A percentile compares a stretch with the other conserved stretches of the same genome.
Conservation (phyloP, 2,797 vertebrate species). For the Sebastes itinus region DNA sequence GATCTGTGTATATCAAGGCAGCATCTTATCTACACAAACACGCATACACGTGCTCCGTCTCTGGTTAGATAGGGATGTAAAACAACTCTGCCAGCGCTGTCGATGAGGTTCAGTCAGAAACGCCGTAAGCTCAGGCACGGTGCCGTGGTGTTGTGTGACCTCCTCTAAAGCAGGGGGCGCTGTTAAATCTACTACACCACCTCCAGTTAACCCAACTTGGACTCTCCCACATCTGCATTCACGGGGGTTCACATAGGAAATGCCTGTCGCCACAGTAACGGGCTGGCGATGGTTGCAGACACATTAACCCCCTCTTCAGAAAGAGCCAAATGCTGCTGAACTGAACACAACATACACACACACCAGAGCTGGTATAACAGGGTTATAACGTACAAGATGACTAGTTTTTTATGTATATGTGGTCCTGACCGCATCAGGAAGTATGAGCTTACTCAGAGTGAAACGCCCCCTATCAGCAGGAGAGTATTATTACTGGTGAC, state of each 20-base stretch:
- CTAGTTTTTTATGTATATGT: slow-evolving; percentile 63
- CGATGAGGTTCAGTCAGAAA: too few species aligned
- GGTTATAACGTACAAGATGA: slow-evolving; percentile 73
- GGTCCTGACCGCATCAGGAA: slow-evolving; percentile 64
- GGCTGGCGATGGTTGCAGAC: slow-evolving; percentile 22
- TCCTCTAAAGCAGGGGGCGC: not conserved
- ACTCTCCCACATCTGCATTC: slow-evolving; percentile 32
- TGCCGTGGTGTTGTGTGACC: not conserved
- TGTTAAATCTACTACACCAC: not conserved
- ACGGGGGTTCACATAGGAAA: slow-evolving; percentile 12
- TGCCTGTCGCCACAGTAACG: slow-evolving; percentile 8
- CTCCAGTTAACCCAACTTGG: slow-evolving; percentile 9
- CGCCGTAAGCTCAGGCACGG: not conserved
- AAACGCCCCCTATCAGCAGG: slow-evolving; percentile 54
- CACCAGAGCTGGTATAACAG: slow-evolving; percentile 76
- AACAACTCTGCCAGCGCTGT: slow-evolving; percentile 18
- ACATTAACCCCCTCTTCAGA: slow-evolving; percentile 38
- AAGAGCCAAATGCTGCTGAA: slow-evolving; percentile 74
- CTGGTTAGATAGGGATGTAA: slow-evolving; percentile 36
- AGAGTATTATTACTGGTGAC: slow-evolving; percentile 60
- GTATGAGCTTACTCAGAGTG: slow-evolving; percentile 58
- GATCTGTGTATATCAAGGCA: slow-evolving; percentile 53
- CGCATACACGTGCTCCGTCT: slow-evolving; percentile 23
- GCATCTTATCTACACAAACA: slow-evolving; percentile 32
- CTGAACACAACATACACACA: slow-evolving; percentile 49